phyloP scores from a whole-genome alignment of 1,140 invertebrate species.

The Ooceraea biroi region DNA sequence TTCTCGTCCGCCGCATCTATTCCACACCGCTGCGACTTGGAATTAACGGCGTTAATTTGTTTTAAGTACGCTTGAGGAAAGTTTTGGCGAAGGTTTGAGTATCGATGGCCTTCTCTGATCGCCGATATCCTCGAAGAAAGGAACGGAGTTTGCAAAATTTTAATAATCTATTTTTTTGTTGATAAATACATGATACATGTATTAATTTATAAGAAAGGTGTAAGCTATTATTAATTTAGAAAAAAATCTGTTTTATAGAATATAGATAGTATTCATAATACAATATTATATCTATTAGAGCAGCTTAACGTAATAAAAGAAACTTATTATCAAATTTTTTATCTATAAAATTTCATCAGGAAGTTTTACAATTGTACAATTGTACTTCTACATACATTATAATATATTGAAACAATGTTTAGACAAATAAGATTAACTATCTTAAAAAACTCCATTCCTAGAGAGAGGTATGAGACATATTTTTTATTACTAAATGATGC shows the following conservation, averaged over 20 bases:
- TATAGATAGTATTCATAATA: neutral
- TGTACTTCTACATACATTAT: neutral
- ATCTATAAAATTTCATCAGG: no score
- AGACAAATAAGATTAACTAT: neutral
- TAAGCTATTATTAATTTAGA: no score
- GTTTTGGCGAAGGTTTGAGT: conserved; percentile 62
- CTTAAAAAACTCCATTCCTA: neutral
- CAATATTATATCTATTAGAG: no score
- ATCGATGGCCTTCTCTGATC: conserved; percentile 70
- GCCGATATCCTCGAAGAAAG: conserved; percentile 53
- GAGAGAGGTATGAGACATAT: no score
- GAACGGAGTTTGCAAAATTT: conserved; percentile 30
- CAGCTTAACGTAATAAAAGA: no score
- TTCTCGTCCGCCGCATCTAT: conserved; percentile 31
- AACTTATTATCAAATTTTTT: no score
- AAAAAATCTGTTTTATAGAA: neutral
- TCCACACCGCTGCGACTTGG: conserved; percentile 40
- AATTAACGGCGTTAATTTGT: conserved; percentile 83
- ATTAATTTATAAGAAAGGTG: neutral
- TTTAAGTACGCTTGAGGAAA: conserved; percentile 76
- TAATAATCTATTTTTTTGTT: conserved; percentile 5
- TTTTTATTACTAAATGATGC: neutral
- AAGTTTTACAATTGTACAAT: no score
- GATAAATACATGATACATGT: neutral
- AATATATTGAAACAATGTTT: neutral